Conservation (phyloP, 2,888 invertebrate genomes). For the Drosophila limbata region DNA sequence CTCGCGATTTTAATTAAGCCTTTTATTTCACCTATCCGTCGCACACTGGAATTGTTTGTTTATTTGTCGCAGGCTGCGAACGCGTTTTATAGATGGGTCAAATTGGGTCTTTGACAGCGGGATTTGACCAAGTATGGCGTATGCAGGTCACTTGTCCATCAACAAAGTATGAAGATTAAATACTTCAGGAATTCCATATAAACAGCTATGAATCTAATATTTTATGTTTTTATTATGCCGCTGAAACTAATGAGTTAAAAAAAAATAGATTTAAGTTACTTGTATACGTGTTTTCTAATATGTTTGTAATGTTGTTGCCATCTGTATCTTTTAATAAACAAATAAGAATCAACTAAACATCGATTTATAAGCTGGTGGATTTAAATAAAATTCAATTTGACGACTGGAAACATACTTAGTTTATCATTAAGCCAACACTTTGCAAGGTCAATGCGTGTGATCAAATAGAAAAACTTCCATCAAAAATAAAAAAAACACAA, state of each 20-base stretch:
- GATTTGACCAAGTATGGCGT: conserved; percentile 26
- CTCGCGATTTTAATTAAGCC: conserved; percentile 68
- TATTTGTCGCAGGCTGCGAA: conserved; percentile 15
- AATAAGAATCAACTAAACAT: neutral
- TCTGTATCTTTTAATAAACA: neutral
- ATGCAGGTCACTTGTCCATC: neutral
- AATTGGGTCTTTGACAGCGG: neutral
- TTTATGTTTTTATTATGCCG: neutral
- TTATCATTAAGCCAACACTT: too few species aligned
- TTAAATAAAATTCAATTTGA: too few species aligned
- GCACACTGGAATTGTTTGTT: neutral
- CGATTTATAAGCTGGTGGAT: too few species aligned
- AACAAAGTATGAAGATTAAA: neutral
- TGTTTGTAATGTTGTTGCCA: neutral
- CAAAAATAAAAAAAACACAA: too few species aligned
- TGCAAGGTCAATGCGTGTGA: too few species aligned
- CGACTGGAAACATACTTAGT: too few species aligned
- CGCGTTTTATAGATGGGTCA: conserved; percentile 10
- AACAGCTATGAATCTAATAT: too few species aligned
- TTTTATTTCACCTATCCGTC: neutral
- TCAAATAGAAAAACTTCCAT: too few species aligned
- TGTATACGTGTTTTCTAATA: neutral
- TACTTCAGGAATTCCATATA: neutral
- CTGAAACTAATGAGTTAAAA: neutral
- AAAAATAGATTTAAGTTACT: neutral